These are phyloP conservation scores for Euwallacea similis DNA, from an alignment of 1,140 invertebrate species.

Conservation along the genomic window DNA sequence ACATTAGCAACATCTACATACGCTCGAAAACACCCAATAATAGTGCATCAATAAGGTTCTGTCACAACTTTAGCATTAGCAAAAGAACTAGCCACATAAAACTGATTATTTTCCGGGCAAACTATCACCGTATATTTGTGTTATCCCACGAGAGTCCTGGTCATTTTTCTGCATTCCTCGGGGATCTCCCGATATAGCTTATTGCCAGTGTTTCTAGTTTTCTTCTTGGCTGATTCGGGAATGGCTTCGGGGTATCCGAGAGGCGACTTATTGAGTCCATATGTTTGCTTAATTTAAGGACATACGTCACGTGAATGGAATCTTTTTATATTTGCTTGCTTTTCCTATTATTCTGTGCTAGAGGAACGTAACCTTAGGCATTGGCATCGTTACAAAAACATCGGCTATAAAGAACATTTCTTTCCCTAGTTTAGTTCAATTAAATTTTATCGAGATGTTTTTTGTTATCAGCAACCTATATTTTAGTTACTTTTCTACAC, in stretches of 20 bases:
- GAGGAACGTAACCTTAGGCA: no score
- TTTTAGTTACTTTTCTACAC: no score
- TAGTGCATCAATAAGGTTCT: neutral
- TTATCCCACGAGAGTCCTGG: constrained; percentile 20
- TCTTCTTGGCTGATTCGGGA: constrained; percentile 34
- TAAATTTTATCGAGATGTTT: no score
- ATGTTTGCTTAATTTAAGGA: constrained; percentile 29
- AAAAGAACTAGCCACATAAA: constrained; percentile 16
- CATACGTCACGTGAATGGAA: constrained; percentile 23
- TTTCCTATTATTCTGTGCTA: neutral
- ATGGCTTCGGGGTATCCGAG: constrained; percentile 17
- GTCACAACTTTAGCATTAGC: constrained; percentile 1
- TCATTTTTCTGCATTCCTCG: constrained; percentile 34
- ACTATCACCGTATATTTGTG: constrained; percentile 33
- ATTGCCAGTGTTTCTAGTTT: constrained; percentile 37
- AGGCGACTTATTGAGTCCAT: constrained; percentile 31
- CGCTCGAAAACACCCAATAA: neutral
- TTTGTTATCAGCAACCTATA: no score
- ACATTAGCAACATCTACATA: constrained; percentile 9
- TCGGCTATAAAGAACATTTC: no score
- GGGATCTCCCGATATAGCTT: constrained; percentile 30
- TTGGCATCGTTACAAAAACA: no score
- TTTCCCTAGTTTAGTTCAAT: no score
- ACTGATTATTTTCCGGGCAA: constrained; percentile 32
- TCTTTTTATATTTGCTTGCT: constrained; percentile 1